phyloP scores from a whole-genome alignment of 1,140 invertebrate species.

The Euura saliciscinereae region DNA sequence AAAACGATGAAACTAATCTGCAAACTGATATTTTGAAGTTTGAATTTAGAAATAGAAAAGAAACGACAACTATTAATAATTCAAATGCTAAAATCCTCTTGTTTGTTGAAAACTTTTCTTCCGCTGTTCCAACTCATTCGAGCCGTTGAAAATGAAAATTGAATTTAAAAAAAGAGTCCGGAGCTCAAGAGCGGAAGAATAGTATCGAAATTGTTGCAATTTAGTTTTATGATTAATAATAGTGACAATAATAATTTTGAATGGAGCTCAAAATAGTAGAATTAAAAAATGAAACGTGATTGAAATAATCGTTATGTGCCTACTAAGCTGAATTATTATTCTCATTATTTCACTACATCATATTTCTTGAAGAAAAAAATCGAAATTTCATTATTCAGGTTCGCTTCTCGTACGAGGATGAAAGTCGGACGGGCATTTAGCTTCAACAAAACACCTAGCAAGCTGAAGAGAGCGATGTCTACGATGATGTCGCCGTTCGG shows the following conservation, averaged over 20 bases:
- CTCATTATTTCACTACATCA: neutral
- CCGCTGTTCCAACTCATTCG: constrained; percentile 13
- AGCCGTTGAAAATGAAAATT: neutral
- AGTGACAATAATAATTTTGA: too few relatives aligned
- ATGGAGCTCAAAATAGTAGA: too few relatives aligned
- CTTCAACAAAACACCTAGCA: constrained; percentile 93
- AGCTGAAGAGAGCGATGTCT: constrained; percentile 90
- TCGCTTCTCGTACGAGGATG: constrained; percentile 80
- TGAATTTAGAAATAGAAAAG: too few relatives aligned
- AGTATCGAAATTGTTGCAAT: neutral
- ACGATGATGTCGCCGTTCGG: constrained; percentile 94
- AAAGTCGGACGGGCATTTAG: constrained; percentile 93
- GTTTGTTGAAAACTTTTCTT: constrained; percentile 35
- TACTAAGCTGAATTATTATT: neutral
- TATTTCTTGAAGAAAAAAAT: neutral
- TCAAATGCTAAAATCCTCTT: constrained; percentile 21
- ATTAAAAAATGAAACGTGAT: too few relatives aligned
- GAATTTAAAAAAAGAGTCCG: neutral
- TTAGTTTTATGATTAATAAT: too few relatives aligned
- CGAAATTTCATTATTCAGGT: constrained; percentile 59
- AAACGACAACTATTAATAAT: too few relatives aligned
- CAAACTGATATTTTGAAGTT: too few relatives aligned
- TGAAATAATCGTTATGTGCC: neutral
- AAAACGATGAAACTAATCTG: neutral
- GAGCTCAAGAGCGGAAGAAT: neutral